Evolutionary conservation across 2,113 vertebrate species (phyloP), one percentile per base, ranked within the genome.

Genomic region (Phylloscopus whistleri): DNA sequence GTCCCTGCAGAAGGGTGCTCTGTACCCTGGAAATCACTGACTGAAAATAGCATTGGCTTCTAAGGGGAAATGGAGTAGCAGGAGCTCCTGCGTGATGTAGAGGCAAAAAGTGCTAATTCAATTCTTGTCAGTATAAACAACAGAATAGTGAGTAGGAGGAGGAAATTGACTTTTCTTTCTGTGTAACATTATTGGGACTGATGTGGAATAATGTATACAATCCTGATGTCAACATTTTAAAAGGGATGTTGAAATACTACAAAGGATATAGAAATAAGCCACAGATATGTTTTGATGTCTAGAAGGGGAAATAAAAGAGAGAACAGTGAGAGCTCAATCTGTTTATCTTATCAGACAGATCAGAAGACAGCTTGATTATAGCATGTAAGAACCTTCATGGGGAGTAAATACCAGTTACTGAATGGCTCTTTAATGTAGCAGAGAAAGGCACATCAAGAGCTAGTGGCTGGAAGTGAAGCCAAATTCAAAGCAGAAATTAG

Each of bases 281-380:
- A 69, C 46, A 89, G 86, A 95, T 74, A 94, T 53, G 53, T 96
- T 97, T 95, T 95, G 95, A 86, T 93, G 72, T 63, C 76, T 90
- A 68, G 39, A 88, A 94, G 31, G 10, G 5, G 5, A 31, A 48
- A 49, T 78, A 73, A 69, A 41, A 73, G 49, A 83, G 41, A 76
- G 68, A 96, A 80, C 67, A 94, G 67, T 22, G 59, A 94, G 92
- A 97, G 64, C 90, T 93, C 90, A 90, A 66, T 96, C 55, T 94
- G 92, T 95, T 97, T 95, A 93, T 95, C 68, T 93, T 93, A 88
- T 86, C 96, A 96, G 66, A 86, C 26, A 81, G 92, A 96, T 95
- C 90, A 90, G 88, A 92, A 94, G 92, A 89, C 95, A 94, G 75
- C 60, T 92, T 95, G 89, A 95, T 96, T 94, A 91, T 93, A 94